These are phyloP conservation scores for Cyaniris semiargus DNA, from an alignment of 2,888 invertebrate genomes.

Conservation along the genomic window DNA sequence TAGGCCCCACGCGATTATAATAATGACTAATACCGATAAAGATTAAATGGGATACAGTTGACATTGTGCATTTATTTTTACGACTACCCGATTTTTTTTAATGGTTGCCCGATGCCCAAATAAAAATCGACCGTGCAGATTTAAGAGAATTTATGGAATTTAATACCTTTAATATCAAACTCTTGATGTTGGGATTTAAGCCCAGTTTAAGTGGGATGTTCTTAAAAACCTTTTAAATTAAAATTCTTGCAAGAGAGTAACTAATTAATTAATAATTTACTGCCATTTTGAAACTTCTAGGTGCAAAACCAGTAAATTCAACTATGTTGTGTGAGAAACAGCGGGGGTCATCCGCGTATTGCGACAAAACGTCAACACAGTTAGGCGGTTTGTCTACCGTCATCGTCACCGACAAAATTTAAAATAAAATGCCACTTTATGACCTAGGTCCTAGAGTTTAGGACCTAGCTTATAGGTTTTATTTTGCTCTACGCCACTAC, in stretches of 20 bases:
- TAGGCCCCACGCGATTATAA: constrained; percentile 23
- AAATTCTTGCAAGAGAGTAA: not conserved
- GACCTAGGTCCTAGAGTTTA: no score
- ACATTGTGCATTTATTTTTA: constrained; percentile 9
- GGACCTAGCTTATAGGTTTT: no score
- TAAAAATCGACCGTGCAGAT: not conserved
- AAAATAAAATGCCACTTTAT: no score
- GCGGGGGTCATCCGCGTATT: not conserved
- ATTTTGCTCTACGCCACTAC: no score
- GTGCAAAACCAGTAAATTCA: not conserved
- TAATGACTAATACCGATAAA: constrained; percentile 19
- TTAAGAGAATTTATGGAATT: not conserved
- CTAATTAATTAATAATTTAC: no score
- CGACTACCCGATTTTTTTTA: not conserved
- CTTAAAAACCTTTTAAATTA: not conserved
- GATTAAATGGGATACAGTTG: not conserved
- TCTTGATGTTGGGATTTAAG: not conserved
- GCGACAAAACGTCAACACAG: not conserved
- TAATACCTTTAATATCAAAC: no score
- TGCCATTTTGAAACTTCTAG: not conserved
- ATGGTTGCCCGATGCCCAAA: not conserved
- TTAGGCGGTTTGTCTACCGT: no score
- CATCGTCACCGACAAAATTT: no score
- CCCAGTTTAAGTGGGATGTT: not conserved
- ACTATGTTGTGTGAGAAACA: not conserved